Percentiles rank a stretch among this genome's conserved stretches.
Evolutionary conservation across 2,888 invertebrate species (phyloP).

Genomic region (Tenthredo notha): DNA sequence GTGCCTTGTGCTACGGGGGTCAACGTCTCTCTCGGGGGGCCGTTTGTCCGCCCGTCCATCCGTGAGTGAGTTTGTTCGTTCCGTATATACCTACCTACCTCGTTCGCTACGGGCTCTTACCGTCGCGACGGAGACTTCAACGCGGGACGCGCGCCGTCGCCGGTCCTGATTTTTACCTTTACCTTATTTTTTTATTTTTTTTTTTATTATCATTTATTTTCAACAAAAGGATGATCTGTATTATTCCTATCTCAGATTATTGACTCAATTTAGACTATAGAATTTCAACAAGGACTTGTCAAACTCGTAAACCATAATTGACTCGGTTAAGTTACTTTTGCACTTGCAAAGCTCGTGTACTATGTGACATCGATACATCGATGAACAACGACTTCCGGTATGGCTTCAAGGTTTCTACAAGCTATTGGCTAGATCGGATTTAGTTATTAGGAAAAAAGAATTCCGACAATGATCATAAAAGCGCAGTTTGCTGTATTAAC

Average conservation of each 20-base stretch:
- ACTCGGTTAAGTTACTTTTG: not conserved
- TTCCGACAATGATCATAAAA: not conserved
- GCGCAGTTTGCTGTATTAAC: not conserved
- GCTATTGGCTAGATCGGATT: not conserved
- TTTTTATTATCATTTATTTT: not conserved
- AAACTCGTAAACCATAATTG: not conserved
- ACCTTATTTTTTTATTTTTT: not conserved
- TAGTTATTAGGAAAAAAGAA: not conserved
- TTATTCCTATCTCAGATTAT: not conserved
- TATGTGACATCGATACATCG: not conserved
- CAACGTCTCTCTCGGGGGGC: conserved; percentile 48
- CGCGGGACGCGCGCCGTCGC: conserved; percentile 68
- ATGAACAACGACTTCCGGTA: not conserved
- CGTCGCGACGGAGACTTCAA: conserved; percentile 73
- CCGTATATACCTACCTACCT: conserved; percentile 30
- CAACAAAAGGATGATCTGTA: not conserved
- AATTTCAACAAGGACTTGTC: not conserved
- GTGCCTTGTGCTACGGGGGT: conserved; percentile 61
- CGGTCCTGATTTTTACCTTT: conserved; percentile 10
- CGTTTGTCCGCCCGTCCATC: conserved; percentile 47
- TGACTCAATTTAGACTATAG: not conserved
- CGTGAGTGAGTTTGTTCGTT: conserved; percentile 30
- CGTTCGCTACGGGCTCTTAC: conserved; percentile 42
- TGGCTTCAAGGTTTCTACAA: not conserved
- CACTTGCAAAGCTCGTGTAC: not conserved